Base-by-base conservation (phyloP, 1,140 invertebrate genomes). In the Nasonia giraulti region DNA sequence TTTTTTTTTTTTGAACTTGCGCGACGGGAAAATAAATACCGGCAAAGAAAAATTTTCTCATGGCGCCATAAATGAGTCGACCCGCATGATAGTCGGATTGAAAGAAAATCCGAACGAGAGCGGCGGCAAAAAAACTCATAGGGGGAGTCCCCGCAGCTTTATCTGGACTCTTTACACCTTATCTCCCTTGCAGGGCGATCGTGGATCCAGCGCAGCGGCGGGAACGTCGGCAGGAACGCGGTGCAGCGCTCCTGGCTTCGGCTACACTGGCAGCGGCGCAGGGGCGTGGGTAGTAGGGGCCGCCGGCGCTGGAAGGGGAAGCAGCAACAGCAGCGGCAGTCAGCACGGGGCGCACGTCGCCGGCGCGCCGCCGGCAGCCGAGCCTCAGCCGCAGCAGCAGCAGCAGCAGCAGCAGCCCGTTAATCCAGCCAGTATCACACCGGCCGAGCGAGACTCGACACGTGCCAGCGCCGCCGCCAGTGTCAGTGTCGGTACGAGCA, bases 391-490 rank as follows among this genome's bases (percentile, higher is more conserved):
- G 88, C 89, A 89, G 87, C 87, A 84, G 91, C 91, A 89, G 88
- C 89, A 89, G 88, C 89, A 89, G 87, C 87, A 84, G 91, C 91
- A 89, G 88, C 89, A 89, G 89, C 91, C 74, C 74, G 74, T 76
- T 76, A 76, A 76, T 76, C 74, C 90, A 86, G 87, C 90, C 91
- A 92, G 92, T 93, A 90, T 91, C 91, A 92, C 92, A 91, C 91
- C 91, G 89, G 90, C 87, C 88, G 90, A 91, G 91, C 92, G 91
- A 90, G 91, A 93, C 89, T 87, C 88, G 90, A 90, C 89, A 92
- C 90, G 91, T 11, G 86, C 87, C 84, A 74, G 40, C 40, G 84
- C 83, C 79, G n/a, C 17, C 12, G n/a, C 68, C 31, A 74, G 23
- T 37, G 37, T 31, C 31, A 75, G 23, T 27, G 80, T 85, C n/a